Evolutionary conservation across 2,888 invertebrate species (phyloP).

Genomic region (Ramazzottius varieornatus): DNA sequence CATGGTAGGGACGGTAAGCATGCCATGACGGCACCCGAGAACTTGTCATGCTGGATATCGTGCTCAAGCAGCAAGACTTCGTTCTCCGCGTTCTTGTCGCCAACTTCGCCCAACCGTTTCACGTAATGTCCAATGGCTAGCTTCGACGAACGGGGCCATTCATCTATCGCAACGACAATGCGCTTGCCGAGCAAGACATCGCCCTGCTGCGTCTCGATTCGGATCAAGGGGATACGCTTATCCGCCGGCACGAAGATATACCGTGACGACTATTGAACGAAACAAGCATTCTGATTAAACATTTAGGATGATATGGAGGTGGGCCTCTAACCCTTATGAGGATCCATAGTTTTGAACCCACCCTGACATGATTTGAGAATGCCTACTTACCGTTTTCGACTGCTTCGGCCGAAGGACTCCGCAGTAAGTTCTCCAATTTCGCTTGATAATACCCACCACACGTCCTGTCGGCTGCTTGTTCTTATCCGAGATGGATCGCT

Average conservation of each 20-base stretch:
- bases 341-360: too few species aligned
- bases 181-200: constrained; percentile 50
- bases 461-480: constrained; percentile 36
- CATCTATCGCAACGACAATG: constrained; percentile 79
- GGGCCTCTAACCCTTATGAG: too few species aligned
- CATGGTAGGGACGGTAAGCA: constrained; percentile 72
- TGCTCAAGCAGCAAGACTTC: constrained; percentile 72
- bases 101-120: constrained; percentile 61
- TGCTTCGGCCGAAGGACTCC: constrained; percentile 49
- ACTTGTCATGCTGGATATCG: constrained; percentile 80
- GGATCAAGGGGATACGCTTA: constrained; percentile 65
- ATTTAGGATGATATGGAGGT: too few species aligned
- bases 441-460: constrained; percentile 73
- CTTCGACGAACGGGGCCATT: constrained; percentile 73
- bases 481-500: background rate
- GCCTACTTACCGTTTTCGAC: background rate
- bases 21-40: constrained; percentile 70
- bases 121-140: constrained; percentile 91
- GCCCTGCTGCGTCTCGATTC: constrained; percentile 76
- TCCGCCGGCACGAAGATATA: constrained; percentile 87
- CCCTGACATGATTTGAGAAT: too few species aligned
- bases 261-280: constrained; percentile 22
- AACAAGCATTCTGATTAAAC: background rate
- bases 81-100: constrained; percentile 82
- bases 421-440: constrained; percentile 94